phyloP scores from a whole-genome alignment of 2,797 vertebrate genomes.

The Eremophila alpestris region DNA sequence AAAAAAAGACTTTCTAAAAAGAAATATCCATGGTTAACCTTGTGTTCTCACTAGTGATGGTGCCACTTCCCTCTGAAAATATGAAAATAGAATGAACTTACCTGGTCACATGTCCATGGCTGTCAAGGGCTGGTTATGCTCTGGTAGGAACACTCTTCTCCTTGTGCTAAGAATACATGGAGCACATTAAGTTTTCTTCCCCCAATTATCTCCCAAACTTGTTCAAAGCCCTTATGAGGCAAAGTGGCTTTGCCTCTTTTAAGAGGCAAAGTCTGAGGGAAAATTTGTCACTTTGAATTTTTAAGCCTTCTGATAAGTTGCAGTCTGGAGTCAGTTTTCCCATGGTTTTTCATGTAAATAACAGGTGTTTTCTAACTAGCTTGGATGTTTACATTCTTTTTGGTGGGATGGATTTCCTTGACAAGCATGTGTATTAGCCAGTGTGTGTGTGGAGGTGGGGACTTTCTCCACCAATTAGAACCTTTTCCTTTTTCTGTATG shows the following conservation, averaged over 20 bases:
- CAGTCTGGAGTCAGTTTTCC: too few species aligned
- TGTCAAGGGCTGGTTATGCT: not conserved
- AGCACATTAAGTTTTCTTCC: not conserved
- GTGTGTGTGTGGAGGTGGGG: too few species aligned
- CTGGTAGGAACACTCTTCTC: not conserved
- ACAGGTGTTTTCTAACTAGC: too few species aligned
- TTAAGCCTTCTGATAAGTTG: too few species aligned
- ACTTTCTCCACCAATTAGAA: too few species aligned
- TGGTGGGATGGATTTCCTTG: too few species aligned
- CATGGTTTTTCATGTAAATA: too few species aligned
- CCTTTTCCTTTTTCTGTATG: too few species aligned
- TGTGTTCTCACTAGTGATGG: not conserved
- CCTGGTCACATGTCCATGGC: not conserved
- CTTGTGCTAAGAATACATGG: not conserved
- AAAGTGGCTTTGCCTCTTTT: not conserved
- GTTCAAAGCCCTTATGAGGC: not conserved
- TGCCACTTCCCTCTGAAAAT: not conserved
- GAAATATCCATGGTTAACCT: not conserved
- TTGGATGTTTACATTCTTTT: too few species aligned
- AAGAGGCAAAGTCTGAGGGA: not conserved
- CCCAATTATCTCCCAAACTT: not conserved
- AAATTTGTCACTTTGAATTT: not conserved
- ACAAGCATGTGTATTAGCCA: too few species aligned
- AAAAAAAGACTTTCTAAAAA: not conserved
- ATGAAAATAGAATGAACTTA: not conserved